Percentiles rank a stretch among this genome's conserved stretches.
Evolutionary conservation across 2,113 vertebrate species (phyloP).

Genomic region (Bettongia penicillata): DNA sequence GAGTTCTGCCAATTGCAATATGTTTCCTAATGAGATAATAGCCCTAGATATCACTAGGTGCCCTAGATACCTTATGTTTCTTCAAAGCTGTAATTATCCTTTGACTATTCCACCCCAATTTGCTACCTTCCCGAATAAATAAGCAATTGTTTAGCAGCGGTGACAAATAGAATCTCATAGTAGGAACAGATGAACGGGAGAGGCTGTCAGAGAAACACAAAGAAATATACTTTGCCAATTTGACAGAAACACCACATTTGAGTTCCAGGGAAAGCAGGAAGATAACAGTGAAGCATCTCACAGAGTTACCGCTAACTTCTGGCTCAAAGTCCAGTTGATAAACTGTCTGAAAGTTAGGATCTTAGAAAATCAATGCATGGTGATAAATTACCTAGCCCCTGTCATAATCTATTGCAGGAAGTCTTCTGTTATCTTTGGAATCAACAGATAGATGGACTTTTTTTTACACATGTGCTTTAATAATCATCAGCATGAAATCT

Average conservation of each 20-base stretch:
- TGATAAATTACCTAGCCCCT: not conserved
- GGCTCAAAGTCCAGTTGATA: not conserved
- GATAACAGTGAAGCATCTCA: not conserved
- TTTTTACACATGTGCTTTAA: not conserved
- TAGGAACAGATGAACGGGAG: not conserved
- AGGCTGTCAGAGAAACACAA: not conserved
- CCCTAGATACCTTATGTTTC: not conserved
- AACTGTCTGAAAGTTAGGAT: not conserved
- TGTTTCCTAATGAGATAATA: not conserved
- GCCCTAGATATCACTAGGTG: not conserved
- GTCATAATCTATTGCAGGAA: no score
- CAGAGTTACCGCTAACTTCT: not conserved
- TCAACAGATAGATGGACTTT: not conserved
- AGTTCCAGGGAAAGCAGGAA: not conserved
- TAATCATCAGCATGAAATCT: not conserved
- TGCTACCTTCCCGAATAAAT: not conserved
- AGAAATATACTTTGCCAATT: no score
- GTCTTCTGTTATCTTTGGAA: not conserved
- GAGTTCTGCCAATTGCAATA: not conserved
- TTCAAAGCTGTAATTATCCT: not conserved
- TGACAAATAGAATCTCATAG: not conserved
- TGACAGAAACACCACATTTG: rapidly evolving
- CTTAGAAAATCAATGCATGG: not conserved
- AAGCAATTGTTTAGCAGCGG: not conserved
- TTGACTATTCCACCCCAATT: not conserved